Base-by-base conservation (phyloP, 2,888 invertebrate species). In the Yponomeuta evonymella region DNA sequence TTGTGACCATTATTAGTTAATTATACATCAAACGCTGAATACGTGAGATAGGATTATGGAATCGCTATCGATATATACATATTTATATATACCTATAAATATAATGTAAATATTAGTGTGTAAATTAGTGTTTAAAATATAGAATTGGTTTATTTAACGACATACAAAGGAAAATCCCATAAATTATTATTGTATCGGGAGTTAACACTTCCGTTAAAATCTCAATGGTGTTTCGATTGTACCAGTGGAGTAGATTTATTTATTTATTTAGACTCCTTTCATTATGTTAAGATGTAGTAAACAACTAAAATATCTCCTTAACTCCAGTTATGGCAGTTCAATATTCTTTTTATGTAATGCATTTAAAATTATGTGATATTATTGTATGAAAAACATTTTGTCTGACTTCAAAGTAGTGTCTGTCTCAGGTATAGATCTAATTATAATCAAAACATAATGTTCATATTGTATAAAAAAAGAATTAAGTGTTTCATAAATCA, bases 21-120 rank as follows among this genome's bases (percentile, higher is more conserved):
- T 90, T 92, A 90, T 91, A 91, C 90, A 90, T 88, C 83, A 87
- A 85, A 89, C 80, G 86, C 88, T 85, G 87, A 88, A 83, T 84
- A 86, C 83, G 87, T 88, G 88, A 86, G 89, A 90, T 89, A 89
- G 86, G 89, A 83, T 90, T 87, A 84, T 85, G 82, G 81, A 88
- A 87, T 89, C 88, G 83, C 89, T 90, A 89, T 90, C 88, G 82
- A 87, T 87, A 90, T 90, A 92, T 92, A 90, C 90, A 91, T 92
- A 92, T 92, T 91, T 92, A 92, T 91, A 91, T 89, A 91, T 89
- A 92, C 87, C 85, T 90, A 90, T 90, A 90, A 91, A 91, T 90
- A 91, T 89, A 90, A 79, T 91, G 91, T 91, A 92, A 90, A 92
- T 92, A 92, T 83, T 93, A 92, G 91, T 76, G 76, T 86, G 86